Evolutionary conservation across 1,140 invertebrate genomes (phyloP).

Genomic region (Chironomus tepperi): DNA sequence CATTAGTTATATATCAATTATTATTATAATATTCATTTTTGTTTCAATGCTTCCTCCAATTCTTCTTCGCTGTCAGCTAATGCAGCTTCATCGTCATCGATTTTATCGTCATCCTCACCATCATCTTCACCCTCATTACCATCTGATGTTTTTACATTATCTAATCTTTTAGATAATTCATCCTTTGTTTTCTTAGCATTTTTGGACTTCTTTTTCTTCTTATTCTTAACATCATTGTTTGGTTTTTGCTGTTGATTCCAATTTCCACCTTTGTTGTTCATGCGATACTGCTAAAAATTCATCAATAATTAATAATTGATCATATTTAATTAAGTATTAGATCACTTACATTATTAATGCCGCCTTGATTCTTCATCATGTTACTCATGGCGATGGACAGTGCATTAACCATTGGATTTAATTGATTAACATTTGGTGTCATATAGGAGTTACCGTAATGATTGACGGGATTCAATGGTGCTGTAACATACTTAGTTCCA

Average conservation of each 20-base stretch:
- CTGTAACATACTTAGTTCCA: neutral
- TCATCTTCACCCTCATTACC: neutral
- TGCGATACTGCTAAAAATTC: neutral
- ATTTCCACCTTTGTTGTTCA: neutral
- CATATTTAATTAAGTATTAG: neutral
- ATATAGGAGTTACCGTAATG: neutral
- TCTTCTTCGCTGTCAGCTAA: neutral
- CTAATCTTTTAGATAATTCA: neutral
- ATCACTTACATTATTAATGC: neutral
- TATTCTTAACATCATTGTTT: neutral
- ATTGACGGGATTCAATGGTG: neutral
- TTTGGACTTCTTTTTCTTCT: constrained; percentile 10
- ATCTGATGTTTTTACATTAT: neutral
- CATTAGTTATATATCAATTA: no score
- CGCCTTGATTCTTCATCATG: neutral
- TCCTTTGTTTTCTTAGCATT: neutral
- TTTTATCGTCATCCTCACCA: neutral
- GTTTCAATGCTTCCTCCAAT: constrained; percentile 4
- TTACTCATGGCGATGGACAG: constrained; percentile 8
- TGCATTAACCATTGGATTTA: neutral
- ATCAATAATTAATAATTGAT: neutral
- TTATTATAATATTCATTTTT: neutral
- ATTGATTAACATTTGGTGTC: neutral
- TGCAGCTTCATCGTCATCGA: neutral
- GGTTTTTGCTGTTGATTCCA: constrained; percentile 10